A percentile compares a stretch with the other conserved stretches of the same genome.
Conservation (phyloP, 2,797 vertebrate species). For the Sebastes trivittatus region DNA sequence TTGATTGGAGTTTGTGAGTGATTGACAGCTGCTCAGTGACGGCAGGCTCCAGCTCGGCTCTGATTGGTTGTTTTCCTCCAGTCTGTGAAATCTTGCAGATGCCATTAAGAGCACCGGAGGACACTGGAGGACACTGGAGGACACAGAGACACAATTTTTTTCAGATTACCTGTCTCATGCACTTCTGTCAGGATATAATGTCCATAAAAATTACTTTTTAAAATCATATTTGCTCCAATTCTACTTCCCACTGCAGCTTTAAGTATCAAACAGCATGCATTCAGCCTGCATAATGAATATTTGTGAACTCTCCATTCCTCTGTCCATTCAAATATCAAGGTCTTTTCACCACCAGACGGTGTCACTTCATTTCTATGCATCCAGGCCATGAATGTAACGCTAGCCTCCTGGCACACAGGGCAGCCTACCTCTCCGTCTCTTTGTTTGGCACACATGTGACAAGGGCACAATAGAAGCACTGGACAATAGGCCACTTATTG, state of each 20-base stretch:
- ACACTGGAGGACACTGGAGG: too few species aligned
- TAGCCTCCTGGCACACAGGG: conserved; percentile 58
- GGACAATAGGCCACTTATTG: conserved; percentile 78
- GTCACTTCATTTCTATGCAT: conserved; percentile 60
- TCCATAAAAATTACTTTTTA: too few species aligned
- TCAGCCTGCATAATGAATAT: conserved; percentile 3
- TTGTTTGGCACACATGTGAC: conserved; percentile 74
- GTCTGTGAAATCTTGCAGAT: too few species aligned
- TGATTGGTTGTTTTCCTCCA: too few species aligned
- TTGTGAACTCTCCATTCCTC: conserved; percentile 1
- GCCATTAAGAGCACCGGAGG: too few species aligned
- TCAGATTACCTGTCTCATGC: too few species aligned
- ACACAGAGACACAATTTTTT: too few species aligned
- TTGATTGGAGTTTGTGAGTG: accelerated
- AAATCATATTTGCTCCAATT: too few species aligned
- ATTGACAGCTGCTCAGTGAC: too few species aligned
- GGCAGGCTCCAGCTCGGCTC: too few species aligned
- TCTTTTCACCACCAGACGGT: conserved; percentile 36
- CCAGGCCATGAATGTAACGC: conserved; percentile 64
- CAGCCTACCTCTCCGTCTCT: conserved; percentile 60
- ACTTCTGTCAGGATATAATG: too few species aligned
- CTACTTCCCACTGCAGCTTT: too few species aligned
- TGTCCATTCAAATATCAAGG: conserved; percentile 49
- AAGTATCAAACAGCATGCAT: background rate
- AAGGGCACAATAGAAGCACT: conserved; percentile 61